Evolutionary conservation across 2,797 vertebrate genomes (phyloP).

Genomic region (Anas acuta): DNA sequence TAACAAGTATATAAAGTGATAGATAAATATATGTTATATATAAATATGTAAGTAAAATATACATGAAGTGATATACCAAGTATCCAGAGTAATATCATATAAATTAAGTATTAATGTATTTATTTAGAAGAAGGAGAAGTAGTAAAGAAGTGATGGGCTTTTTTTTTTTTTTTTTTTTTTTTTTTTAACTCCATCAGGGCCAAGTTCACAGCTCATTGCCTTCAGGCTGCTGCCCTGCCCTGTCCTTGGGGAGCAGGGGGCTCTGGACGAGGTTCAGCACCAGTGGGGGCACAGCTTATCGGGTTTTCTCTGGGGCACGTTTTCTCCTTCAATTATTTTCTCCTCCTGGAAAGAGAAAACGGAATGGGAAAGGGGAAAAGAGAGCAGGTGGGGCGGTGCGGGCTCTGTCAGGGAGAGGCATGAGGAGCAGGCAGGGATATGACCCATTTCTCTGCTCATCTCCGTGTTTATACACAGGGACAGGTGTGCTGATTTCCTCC

Average conservation of each 20-base stretch:
- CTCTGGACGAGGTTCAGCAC: not conserved
- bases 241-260: not conserved
- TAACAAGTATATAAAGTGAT: too few species aligned
- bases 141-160: not conserved
- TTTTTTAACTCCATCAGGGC: not conserved
- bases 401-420: not conserved
- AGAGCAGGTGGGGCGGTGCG: fast-evolving
- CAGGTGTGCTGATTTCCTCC: not conserved
- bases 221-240: not conserved
- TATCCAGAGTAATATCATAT: not conserved
- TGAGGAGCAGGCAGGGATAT: not conserved
- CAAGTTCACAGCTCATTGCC: fast-evolving
- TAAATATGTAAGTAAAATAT: not conserved
- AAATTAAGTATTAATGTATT: not conserved
- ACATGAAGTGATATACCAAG: not conserved
- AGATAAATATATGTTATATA: too few species aligned
- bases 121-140: not conserved
- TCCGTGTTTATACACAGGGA: not conserved
- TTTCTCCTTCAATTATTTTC: not conserved
- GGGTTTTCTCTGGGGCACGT: fast-evolving
- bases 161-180: not conserved
- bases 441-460: not conserved
- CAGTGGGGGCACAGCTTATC: fast-evolving
- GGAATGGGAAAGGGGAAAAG: not conserved
- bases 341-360: not conserved